Evolutionary conservation across 2,797 vertebrate genomes (phyloP).

Genomic region (Heliangelus exortis): DNA sequence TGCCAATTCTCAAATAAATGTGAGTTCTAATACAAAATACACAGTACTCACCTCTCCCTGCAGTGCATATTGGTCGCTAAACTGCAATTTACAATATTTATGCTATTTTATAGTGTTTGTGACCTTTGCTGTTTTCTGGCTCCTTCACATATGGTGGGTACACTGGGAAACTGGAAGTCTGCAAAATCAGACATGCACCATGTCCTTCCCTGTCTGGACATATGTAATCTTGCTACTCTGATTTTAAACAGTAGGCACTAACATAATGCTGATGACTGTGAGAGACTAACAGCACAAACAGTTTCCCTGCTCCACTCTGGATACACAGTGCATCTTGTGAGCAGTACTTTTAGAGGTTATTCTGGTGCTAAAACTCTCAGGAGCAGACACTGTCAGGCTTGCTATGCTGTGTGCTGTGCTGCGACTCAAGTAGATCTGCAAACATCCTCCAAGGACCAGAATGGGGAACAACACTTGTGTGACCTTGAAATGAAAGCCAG

Average conservation of each 20-base stretch:
- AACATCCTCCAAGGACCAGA: slow-evolving; percentile 12
- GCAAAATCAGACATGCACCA: not conserved
- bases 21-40: not conserved
- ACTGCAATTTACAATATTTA: slow-evolving; percentile 30
- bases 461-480: not conserved
- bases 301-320: not conserved
- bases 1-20: slow-evolving; percentile 15
- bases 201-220: not conserved
- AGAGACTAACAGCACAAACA: slow-evolving; percentile 24
- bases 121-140: not conserved
- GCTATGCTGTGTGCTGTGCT: not conserved
- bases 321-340: not conserved
- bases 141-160: slow-evolving; percentile 31
- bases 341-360: slow-evolving; percentile 13
- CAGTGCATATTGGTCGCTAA: not conserved
- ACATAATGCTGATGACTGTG: not conserved
- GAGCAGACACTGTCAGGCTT: slow-evolving; percentile 15
- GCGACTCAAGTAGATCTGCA: not conserved
- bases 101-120: not conserved
- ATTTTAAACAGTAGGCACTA: slow-evolving; percentile 24
- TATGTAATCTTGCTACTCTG: slow-evolving; percentile 1
- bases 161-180: not conserved
- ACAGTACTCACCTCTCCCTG: not conserved
- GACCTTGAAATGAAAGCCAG: slow-evolving; percentile 44
- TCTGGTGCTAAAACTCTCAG: slow-evolving; percentile 12